Evolutionary conservation across 2,113 vertebrate genomes (phyloP), one percentile per base, ranked within the genome.

Genomic region (Antennarius striatus): DNA sequence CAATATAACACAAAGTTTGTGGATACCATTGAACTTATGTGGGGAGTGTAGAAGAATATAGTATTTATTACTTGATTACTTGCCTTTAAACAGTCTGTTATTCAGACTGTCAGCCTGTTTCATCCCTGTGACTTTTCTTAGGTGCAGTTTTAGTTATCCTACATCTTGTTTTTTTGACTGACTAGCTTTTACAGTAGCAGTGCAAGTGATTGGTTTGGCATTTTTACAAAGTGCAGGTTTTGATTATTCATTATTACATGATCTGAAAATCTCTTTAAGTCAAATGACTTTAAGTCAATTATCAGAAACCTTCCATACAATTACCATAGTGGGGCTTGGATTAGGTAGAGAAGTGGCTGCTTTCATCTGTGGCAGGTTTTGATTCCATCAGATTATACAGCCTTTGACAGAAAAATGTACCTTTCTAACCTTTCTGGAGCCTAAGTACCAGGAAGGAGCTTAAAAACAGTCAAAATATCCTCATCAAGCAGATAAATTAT

Each of bases 231-330:
- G 4, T n/a, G 11, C 15, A 56, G 5, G 10, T 60, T 72, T 74
- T 62, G 68, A 81, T 80, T 75, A 70, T 39, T 43, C 47, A 46
- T 69, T 16, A 0, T 14, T 14, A n/a, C 30, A 64, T 62, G 68
- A 50, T 56, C 72, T 67, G 43, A 61, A n/a, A 39, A 58, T 61
- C 61, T 43, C 57, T 71, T 4, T 3, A 22, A 22, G 22, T 22
- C 22, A 22, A 22, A 5, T 40, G 1, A 22, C 57, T 71, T 4
- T 3, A 22, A 22, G 22, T 22, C 22, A 22, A 22, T 22, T 11
- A 48, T 52, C 65, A 32, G 11, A 16, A 14, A 36, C 3, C 7
- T 70, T 67, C 59, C n/a, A 42, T 10, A 15, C 29, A 51, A 47
- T 77, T 75, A 56, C 46, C 51, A 69, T 71, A 51, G 60, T 43